Conservation (phyloP, 2,888 invertebrate genomes). For the Melikaiella ostensackeni region DNA sequence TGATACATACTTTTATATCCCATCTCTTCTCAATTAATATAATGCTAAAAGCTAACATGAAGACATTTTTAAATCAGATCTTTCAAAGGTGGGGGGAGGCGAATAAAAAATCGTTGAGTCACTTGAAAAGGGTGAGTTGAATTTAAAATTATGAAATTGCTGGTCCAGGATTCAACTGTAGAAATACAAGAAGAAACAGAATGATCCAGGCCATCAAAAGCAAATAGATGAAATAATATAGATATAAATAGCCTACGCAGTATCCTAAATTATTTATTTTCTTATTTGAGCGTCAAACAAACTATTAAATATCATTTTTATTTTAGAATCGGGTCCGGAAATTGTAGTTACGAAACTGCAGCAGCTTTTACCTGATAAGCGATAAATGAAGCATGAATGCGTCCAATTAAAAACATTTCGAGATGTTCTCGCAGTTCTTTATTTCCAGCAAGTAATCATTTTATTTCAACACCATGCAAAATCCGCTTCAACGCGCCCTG, state of each 20-base stretch:
- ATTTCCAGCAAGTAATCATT: background rate
- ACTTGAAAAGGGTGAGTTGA: too few relatives aligned
- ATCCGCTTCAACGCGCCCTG: background rate
- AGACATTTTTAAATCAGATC: too few relatives aligned
- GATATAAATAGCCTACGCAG: too few relatives aligned
- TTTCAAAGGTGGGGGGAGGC: accelerated
- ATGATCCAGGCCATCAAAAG: background rate
- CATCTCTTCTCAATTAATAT: too few relatives aligned
- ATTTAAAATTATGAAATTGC: too few relatives aligned
- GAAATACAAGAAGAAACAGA: too few relatives aligned
- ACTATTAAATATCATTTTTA: background rate
- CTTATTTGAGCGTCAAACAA: background rate
- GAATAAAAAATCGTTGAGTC: too few relatives aligned
- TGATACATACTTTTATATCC: too few relatives aligned
- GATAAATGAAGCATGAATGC: constrained; percentile 11
- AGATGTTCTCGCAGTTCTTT: background rate
- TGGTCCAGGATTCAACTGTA: too few relatives aligned
- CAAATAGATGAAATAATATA: background rate
- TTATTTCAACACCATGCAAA: background rate
- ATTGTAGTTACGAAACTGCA: background rate
- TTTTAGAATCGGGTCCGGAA: background rate
- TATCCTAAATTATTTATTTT: too few relatives aligned
- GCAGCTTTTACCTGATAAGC: background rate
- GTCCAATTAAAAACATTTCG: constrained; percentile 2
- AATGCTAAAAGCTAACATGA: too few relatives aligned